A percentile compares a stretch with the other conserved stretches of the same genome.
These are phyloP conservation scores for Dryomyza anilis DNA, from an alignment of 2,888 invertebrate species.

Conservation along the genomic window DNA sequence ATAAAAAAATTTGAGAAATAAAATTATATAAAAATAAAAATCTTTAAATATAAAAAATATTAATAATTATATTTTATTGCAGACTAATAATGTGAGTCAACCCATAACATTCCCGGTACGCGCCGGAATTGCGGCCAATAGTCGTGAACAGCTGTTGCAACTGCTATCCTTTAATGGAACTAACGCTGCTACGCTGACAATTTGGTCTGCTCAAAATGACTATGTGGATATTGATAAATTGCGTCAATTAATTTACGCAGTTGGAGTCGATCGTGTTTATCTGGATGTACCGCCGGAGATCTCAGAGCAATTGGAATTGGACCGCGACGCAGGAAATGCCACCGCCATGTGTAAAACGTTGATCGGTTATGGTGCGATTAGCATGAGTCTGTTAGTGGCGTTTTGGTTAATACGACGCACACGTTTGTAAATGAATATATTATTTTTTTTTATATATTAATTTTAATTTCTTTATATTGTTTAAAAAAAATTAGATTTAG, in stretches of 20 bases:
- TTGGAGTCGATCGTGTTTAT: constrained; percentile 73
- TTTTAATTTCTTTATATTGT: background rate
- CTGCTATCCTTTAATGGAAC: constrained; percentile 63
- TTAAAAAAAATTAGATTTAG: too few relatives aligned
- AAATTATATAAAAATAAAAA: background rate
- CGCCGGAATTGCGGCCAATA: constrained; percentile 72
- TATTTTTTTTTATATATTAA: background rate
- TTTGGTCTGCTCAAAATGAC: constrained; percentile 78
- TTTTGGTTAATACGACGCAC: constrained; percentile 43
- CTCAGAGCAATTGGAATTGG: constrained; percentile 61
- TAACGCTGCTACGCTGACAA: constrained; percentile 69
- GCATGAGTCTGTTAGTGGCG: constrained; percentile 45
- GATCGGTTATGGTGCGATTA: constrained; percentile 45
- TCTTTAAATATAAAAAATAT: too few relatives aligned
- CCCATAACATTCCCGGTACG: constrained; percentile 81
- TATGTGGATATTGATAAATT: constrained; percentile 71
- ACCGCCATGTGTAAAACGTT: constrained; percentile 39
- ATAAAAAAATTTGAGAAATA: background rate
- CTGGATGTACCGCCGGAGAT: constrained; percentile 77
- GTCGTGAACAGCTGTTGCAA: constrained; percentile 66
- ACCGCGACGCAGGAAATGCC: constrained; percentile 22
- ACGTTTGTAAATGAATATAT: background rate
- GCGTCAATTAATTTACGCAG: constrained; percentile 68
- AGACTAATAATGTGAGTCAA: constrained; percentile 60
- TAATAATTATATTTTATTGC: background rate